phyloP scores from a whole-genome alignment of 2,888 invertebrate species.

The Eupithecia centaureata region DNA sequence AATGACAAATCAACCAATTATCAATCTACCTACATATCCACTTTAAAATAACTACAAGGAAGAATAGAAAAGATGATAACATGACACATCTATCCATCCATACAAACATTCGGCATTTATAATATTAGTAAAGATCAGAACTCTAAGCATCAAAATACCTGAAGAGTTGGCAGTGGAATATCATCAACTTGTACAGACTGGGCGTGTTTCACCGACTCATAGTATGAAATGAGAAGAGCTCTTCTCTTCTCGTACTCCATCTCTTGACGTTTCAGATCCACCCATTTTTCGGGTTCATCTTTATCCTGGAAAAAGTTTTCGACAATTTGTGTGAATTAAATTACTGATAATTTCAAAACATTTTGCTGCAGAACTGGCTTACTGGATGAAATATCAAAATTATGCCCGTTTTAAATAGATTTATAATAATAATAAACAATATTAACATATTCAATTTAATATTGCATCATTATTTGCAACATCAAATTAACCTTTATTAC shows the following conservation, averaged over 20 bases:
- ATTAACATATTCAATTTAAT: background rate
- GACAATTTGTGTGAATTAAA: background rate
- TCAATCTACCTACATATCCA: too few relatives aligned
- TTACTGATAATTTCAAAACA: background rate
- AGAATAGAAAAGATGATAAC: too few relatives aligned
- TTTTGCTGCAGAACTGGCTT: background rate
- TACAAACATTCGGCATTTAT: too few relatives aligned
- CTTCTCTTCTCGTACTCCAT: constrained; percentile 96
- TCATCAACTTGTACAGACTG: constrained; percentile 98
- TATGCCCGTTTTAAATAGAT: background rate
- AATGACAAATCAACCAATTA: too few relatives aligned
- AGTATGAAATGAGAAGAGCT: constrained; percentile 94
- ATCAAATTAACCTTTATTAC: background rate
- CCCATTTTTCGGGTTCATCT: constrained; percentile 97
- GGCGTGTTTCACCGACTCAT: constrained; percentile 97
- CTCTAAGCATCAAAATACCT: constrained; percentile 53
- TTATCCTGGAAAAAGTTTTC: constrained; percentile 89
- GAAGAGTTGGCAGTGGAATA: constrained; percentile 93
- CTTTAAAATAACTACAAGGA: too few relatives aligned
- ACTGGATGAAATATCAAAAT: background rate
- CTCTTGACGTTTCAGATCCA: constrained; percentile 94
- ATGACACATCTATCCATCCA: too few relatives aligned
- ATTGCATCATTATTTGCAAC: background rate
- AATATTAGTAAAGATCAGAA: too few relatives aligned
- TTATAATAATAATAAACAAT: background rate